Evolutionary conservation across 2,888 invertebrate species (phyloP).

Genomic region (Trachelus troglodyta): DNA sequence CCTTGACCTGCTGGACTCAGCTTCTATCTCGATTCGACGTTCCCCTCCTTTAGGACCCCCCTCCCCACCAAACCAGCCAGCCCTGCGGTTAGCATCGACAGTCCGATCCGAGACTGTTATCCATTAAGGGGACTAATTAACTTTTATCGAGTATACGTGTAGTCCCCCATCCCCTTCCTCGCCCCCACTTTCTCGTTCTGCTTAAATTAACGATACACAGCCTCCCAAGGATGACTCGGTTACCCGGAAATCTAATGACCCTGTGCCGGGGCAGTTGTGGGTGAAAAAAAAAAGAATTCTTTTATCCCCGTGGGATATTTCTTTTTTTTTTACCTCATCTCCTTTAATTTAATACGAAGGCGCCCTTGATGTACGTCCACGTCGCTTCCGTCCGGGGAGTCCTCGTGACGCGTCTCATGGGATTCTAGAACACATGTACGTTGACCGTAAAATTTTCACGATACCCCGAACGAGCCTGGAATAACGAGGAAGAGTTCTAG

Average conservation of each 20-base stretch:
- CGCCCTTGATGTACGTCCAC: neutral
- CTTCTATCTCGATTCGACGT: neutral
- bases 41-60: rapidly evolving
- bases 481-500: neutral
- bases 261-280: neutral
- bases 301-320: neutral
- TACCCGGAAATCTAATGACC: neutral
- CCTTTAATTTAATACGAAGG: neutral
- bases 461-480: neutral
- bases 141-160: neutral
- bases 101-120: neutral
- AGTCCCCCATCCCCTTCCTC: neutral
- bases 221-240: neutral
- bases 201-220: neutral
- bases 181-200: neutral
- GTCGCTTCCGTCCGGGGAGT: neutral
- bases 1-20: neutral
- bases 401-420: neutral
- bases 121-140: neutral
- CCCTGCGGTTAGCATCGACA: neutral
- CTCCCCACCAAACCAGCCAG: neutral
- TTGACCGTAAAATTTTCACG: neutral
- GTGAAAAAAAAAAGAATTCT: neutral
- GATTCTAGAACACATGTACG: neutral
- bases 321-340: neutral